Evolutionary conservation across 2,113 vertebrate species (phyloP).

Genomic region (Baryphthengus martii): DNA sequence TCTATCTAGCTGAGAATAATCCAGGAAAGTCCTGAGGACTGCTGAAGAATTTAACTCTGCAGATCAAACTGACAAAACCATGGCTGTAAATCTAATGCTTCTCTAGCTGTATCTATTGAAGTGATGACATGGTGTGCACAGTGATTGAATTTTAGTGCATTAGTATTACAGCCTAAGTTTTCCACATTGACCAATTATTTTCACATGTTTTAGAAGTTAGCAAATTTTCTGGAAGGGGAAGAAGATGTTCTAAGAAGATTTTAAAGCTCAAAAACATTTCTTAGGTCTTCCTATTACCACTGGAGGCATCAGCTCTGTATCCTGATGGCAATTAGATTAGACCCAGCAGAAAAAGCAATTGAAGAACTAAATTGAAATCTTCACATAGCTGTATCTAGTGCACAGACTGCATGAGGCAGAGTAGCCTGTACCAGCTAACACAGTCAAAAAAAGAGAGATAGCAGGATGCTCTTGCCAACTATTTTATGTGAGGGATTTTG

Average conservation of each 20-base stretch:
- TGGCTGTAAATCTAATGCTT: background rate
- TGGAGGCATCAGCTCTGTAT: background rate
- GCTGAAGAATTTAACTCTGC: background rate
- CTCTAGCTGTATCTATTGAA: background rate
- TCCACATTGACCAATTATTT: background rate
- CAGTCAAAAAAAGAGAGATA: constrained; percentile 1
- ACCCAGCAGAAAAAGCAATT: constrained; percentile 31
- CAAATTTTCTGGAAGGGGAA: background rate
- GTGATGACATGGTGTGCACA: background rate
- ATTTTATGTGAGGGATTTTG: constrained; percentile 31
- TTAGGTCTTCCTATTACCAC: background rate
- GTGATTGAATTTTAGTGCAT: constrained; percentile 4
- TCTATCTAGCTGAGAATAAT: background rate
- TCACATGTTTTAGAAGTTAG: constrained; percentile 11
- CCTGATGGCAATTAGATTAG: constrained; percentile 6
- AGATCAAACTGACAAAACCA: background rate
- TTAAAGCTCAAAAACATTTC: constrained; percentile 22
- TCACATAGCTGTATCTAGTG: background rate
- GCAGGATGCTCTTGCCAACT: constrained; percentile 20
- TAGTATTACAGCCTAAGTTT: background rate
- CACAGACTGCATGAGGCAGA: background rate
- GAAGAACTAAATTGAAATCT: constrained; percentile 31
- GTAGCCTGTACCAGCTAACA: background rate
- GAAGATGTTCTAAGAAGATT: background rate
- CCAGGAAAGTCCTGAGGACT: background rate